These are phyloP conservation scores for Aricia agestis DNA, from an alignment of 1,140 invertebrate species.

Conservation along the genomic window DNA sequence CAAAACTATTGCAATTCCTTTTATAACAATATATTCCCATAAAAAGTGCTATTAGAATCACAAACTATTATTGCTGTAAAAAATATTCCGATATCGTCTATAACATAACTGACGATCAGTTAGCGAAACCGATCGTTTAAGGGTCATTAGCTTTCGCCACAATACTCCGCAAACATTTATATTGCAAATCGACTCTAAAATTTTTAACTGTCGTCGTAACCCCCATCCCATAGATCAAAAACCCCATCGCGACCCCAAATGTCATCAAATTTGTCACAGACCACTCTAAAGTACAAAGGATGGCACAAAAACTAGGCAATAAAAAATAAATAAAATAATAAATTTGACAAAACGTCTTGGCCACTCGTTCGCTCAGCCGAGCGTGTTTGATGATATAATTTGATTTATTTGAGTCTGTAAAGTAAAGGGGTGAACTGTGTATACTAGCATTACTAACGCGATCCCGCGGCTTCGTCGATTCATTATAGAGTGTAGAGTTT, in stretches of 20 bases:
- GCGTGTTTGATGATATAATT: slow-evolving; percentile 69
- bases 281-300: slow-evolving; percentile 65
- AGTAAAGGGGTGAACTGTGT: slow-evolving; percentile 57
- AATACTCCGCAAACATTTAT: slow-evolving; percentile 41
- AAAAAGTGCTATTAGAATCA: background rate
- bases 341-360: slow-evolving; percentile 75
- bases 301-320: slow-evolving; percentile 54
- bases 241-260: slow-evolving; percentile 63
- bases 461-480: slow-evolving; percentile 35
- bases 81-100: background rate
- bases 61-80: background rate
- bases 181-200: slow-evolving; percentile 61
- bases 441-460: slow-evolving; percentile 49
- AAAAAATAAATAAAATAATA: slow-evolving; percentile 76
- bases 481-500: background rate
- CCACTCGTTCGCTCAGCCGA: slow-evolving; percentile 61
- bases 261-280: slow-evolving; percentile 75
- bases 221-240: slow-evolving; percentile 54
- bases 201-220: slow-evolving; percentile 59
- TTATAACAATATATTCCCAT: background rate
- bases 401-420: slow-evolving; percentile 70
- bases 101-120: background rate
- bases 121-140: slow-evolving; percentile 31
- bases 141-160: slow-evolving; percentile 47
- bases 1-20: background rate